Evolutionary conservation across 2,113 vertebrate species (phyloP).

Genomic region (Dicentrarchus labrax): DNA sequence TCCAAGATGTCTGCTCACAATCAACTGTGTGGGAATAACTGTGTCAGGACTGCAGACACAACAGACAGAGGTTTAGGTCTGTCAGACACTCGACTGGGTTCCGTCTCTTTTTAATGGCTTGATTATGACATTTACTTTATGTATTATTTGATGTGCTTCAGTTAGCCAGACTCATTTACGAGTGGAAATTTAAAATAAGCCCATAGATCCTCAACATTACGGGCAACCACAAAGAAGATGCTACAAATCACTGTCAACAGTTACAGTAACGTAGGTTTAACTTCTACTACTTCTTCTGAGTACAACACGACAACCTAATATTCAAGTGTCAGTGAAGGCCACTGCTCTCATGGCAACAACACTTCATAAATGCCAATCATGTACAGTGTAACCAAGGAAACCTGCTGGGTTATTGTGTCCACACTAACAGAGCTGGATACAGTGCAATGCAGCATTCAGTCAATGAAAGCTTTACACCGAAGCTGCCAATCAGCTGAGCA

Average conservation of each 20-base stretch:
- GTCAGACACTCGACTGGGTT: neutral
- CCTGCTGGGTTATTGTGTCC: conserved; percentile 8
- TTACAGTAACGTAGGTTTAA: neutral
- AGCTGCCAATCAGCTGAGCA: conserved; percentile 11
- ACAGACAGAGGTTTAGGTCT: neutral
- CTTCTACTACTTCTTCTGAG: neutral
- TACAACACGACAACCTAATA: conserved; percentile 2
- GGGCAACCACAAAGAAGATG: neutral
- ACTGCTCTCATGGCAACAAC: conserved; percentile 1
- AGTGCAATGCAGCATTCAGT: conserved; percentile 11
- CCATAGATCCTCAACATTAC: neutral
- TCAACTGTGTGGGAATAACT: conserved; percentile 16
- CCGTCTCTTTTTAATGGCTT: neutral
- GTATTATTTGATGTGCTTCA: neutral
- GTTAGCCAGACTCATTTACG: neutral
- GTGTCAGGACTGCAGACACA: conserved; percentile 13
- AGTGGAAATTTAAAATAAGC: neutral
- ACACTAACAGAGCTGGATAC: neutral
- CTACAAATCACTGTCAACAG: neutral
- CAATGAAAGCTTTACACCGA: conserved; percentile 33
- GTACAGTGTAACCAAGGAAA: conserved; percentile 47
- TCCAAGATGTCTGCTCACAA: conserved; percentile 25
- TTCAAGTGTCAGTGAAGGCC: neutral
- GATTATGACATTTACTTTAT: neutral
- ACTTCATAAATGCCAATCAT: conserved; percentile 13